Percentiles rank a stretch among this genome's conserved stretches.
Evolutionary conservation across 1,140 invertebrate genomes (phyloP).

Genomic region (Aphaenogaster rudis): DNA sequence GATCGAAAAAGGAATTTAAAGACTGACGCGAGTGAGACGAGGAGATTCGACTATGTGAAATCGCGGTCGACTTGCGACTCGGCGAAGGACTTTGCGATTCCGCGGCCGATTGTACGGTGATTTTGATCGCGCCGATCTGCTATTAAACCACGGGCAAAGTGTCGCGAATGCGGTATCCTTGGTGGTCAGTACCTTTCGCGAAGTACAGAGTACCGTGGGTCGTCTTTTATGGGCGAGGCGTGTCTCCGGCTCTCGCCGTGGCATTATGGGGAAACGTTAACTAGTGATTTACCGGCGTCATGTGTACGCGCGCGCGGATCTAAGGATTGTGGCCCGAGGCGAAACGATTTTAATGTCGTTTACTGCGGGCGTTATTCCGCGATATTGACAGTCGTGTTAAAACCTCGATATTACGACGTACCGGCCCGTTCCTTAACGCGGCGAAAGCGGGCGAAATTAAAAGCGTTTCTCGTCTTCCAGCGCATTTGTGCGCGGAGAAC

Average conservation of each 20-base stretch:
- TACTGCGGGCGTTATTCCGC: conserved; percentile 65
- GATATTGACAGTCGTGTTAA: conserved; percentile 72
- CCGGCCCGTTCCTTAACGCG: conserved; percentile 43
- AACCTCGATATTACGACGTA: conserved; percentile 56
- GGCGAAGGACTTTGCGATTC: not conserved
- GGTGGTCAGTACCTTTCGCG: conserved; percentile 45
- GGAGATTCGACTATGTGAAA: not conserved
- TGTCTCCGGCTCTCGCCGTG: conserved; percentile 75
- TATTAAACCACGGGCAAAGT: conserved; percentile 53
- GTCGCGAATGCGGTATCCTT: conserved; percentile 43
- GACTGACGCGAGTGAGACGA: not conserved
- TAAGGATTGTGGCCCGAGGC: conserved; percentile 37
- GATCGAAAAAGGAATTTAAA: not conserved
- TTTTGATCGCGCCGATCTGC: conserved; percentile 24
- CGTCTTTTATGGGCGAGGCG: conserved; percentile 81
- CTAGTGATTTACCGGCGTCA: conserved; percentile 81
- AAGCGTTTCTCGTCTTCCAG: conserved; percentile 40
- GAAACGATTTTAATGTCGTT: conserved; percentile 63
- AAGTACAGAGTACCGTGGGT: conserved; percentile 70
- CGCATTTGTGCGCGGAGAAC: not conserved
- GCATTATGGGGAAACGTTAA: conserved; percentile 78
- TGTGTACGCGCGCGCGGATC: conserved; percentile 56
- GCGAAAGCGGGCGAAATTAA: conserved; percentile 40
- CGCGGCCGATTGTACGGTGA: conserved; percentile 5
- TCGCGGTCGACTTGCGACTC: not conserved